These are phyloP conservation scores for Sinonovacula constricta DNA, from an alignment of 1,140 invertebrate genomes.

Conservation along the genomic window DNA sequence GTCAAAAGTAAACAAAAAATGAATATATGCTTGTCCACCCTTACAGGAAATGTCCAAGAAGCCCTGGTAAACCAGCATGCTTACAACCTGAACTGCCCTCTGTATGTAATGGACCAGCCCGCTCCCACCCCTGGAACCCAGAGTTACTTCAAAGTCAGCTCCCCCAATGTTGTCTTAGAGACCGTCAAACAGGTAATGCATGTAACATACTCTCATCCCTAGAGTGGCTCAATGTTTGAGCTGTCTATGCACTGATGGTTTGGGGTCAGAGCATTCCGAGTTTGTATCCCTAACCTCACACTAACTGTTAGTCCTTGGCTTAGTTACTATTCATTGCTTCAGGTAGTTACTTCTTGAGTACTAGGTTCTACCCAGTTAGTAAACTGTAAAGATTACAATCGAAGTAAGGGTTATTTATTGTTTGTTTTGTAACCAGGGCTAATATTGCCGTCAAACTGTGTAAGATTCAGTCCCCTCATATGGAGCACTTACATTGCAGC, in stretches of 20 bases:
- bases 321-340: background rate
- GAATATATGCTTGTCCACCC: conserved; percentile 8
- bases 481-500: too few species aligned
- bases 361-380: too few species aligned
- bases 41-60: conserved; percentile 76
- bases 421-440: too few species aligned
- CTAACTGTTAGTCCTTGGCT: background rate
- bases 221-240: too few species aligned
- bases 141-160: conserved; percentile 64
- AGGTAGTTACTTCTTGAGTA: background rate
- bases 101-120: conserved; percentile 48
- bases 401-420: too few species aligned
- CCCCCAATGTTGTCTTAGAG: conserved; percentile 74
- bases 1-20: background rate
- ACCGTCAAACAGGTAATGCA: conserved; percentile 77
- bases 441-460: too few species aligned
- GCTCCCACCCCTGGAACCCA: background rate
- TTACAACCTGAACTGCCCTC: conserved; percentile 76
- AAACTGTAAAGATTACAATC: too few species aligned
- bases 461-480: too few species aligned
- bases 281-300: too few species aligned
- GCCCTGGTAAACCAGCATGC: conserved; percentile 77
- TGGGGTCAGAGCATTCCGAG: too few species aligned
- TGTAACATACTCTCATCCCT: too few species aligned
- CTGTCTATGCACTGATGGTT: too few species aligned